Percentiles rank a stretch among this genome's conserved stretches.
Evolutionary conservation across 2,888 invertebrate species (phyloP).

Genomic region (Machimus rusticus): DNA sequence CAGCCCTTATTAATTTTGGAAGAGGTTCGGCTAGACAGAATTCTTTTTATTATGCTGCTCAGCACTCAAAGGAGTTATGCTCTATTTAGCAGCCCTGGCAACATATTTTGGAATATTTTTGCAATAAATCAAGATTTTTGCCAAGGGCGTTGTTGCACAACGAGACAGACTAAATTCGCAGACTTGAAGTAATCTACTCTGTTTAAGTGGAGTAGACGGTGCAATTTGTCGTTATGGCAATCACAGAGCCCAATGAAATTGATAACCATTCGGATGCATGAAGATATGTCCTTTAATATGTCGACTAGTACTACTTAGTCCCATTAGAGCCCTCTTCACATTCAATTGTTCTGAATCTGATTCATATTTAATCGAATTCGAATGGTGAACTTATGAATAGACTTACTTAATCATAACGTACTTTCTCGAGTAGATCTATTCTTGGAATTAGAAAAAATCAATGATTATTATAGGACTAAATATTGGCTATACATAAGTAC

Average conservation of each 20-base stretch:
- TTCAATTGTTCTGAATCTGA: background rate
- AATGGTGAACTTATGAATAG: no score
- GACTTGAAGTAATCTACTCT: background rate
- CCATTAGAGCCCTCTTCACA: background rate
- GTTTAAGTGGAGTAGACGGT: background rate
- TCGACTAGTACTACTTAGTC: background rate
- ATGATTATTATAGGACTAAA: no score
- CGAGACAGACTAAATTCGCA: background rate
- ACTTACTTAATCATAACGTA: no score
- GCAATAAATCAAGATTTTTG: background rate
- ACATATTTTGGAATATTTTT: background rate
- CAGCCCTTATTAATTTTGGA: background rate
- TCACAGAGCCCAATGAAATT: background rate
- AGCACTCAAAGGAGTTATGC: background rate
- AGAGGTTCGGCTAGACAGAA: background rate
- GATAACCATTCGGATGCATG: background rate
- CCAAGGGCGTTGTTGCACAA: background rate
- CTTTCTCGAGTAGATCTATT: no score
- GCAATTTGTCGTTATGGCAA: background rate
- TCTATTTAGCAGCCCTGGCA: background rate
- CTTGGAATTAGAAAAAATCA: no score
- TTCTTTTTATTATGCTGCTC: background rate
- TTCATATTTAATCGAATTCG: no score
- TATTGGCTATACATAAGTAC: no score
- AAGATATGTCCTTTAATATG: background rate